These are phyloP conservation scores for Pseudanteris insignis DNA, from an alignment of 2,888 invertebrate genomes.

Conservation along the genomic window DNA sequence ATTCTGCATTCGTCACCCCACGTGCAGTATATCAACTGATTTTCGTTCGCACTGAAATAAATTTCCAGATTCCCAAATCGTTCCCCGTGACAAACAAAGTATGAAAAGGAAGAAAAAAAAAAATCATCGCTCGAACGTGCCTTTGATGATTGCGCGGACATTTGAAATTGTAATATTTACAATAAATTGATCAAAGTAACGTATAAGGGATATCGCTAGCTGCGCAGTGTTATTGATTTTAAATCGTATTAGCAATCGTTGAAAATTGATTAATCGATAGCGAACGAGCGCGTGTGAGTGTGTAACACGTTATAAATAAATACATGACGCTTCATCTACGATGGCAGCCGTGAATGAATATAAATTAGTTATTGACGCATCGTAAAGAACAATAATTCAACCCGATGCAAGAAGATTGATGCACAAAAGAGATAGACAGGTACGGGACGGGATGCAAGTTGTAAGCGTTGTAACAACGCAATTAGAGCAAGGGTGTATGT, in stretches of 20 bases:
- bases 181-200: constrained; percentile 13
- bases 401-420: constrained; percentile 37
- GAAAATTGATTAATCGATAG: constrained; percentile 27
- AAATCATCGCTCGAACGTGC: constrained; percentile 3
- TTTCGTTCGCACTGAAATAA: too few species aligned
- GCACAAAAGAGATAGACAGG: constrained; percentile 31
- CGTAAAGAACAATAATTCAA: constrained; percentile 34
- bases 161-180: constrained; percentile 16
- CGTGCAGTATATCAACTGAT: too few species aligned
- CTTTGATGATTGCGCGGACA: constrained; percentile 4
- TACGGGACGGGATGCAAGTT: constrained; percentile 19
- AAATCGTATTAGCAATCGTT: constrained; percentile 30
- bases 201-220: constrained; percentile 9
- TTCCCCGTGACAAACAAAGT: too few species aligned
- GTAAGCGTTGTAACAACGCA: constrained; percentile 21
- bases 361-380: constrained; percentile 36
- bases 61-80: too few species aligned
- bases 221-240: constrained; percentile 25
- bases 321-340: constrained; percentile 22
- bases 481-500: constrained; percentile 20
- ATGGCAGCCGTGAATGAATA: constrained; percentile 34
- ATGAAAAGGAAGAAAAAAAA: too few species aligned
- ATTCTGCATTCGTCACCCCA: too few species aligned
- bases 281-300: constrained; percentile 6
- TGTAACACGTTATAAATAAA: constrained; percentile 33